Conservation (phyloP, 2,113 vertebrate genomes). For the Antechinus flavipes region DNA sequence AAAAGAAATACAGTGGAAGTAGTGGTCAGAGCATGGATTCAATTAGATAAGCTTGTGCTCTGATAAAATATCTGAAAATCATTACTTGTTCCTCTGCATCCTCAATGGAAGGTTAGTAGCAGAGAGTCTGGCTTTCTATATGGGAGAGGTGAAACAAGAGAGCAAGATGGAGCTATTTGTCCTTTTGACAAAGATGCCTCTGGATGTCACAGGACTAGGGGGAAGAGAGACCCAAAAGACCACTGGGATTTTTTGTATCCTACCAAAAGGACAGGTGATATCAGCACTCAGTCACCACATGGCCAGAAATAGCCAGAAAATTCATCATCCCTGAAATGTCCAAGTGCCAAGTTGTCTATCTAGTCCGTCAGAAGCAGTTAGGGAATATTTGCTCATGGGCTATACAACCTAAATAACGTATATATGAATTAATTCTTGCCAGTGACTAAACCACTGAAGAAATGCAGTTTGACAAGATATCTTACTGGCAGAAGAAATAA, state of each 20-base stretch:
- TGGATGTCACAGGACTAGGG: not conserved
- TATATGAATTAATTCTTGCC: not conserved
- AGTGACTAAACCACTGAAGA: not conserved
- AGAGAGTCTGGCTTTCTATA: not conserved
- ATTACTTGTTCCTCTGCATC: not conserved
- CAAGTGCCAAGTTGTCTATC: not conserved
- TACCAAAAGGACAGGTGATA: not conserved
- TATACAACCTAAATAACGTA: not conserved
- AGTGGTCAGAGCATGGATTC: not conserved
- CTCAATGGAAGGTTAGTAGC: not conserved
- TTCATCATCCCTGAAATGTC: not conserved
- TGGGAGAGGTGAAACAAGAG: not conserved
- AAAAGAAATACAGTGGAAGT: not conserved
- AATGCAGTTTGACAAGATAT: not conserved
- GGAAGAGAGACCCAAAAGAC: not conserved
- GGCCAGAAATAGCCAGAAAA: not conserved
- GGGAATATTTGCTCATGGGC: not conserved
- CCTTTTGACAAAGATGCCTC: not conserved
- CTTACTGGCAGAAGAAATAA: not conserved
- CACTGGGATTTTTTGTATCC: not conserved
- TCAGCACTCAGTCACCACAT: not conserved
- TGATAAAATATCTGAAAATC: not conserved
- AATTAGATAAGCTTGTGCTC: too few species aligned
- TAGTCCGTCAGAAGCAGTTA: not conserved
- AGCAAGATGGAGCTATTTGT: not conserved